These are phyloP conservation scores for Alethe castanea DNA, from an alignment of 2,113 vertebrate genomes.

Conservation along the genomic window DNA sequence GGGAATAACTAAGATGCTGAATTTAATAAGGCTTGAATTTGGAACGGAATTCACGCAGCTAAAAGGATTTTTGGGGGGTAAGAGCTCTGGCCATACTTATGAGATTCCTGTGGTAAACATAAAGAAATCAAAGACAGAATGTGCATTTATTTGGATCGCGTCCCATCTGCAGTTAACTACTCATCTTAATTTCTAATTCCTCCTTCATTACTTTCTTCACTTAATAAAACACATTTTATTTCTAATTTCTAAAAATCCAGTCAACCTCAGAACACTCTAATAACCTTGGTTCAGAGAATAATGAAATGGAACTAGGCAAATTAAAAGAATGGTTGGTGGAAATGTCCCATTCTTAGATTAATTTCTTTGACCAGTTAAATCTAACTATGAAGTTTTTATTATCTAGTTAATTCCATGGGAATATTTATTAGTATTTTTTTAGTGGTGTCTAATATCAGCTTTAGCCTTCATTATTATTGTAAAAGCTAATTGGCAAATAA, in stretches of 20 bases:
- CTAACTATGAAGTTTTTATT: background rate
- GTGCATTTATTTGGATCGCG: background rate
- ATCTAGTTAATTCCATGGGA: background rate
- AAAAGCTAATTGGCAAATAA: background rate
- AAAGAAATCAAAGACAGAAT: background rate
- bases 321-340: background rate
- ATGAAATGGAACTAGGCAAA: background rate
- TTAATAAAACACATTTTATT: background rate
- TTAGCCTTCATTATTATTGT: background rate
- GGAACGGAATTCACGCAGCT: background rate
- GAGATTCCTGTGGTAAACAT: background rate
- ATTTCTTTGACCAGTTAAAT: background rate
- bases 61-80: background rate
- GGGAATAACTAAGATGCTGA: background rate
- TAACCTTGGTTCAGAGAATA: background rate
- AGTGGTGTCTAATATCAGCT: background rate
- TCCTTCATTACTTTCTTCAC: background rate
- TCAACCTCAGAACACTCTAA: background rate
- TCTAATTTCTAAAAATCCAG: background rate
- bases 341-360: background rate
- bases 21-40: background rate
- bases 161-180: background rate
- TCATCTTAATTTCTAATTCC: background rate
- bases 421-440: background rate
- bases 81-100: background rate